These are phyloP conservation scores for Plagiodera versicolora DNA, from an alignment of 2,888 invertebrate genomes.

Conservation along the genomic window DNA sequence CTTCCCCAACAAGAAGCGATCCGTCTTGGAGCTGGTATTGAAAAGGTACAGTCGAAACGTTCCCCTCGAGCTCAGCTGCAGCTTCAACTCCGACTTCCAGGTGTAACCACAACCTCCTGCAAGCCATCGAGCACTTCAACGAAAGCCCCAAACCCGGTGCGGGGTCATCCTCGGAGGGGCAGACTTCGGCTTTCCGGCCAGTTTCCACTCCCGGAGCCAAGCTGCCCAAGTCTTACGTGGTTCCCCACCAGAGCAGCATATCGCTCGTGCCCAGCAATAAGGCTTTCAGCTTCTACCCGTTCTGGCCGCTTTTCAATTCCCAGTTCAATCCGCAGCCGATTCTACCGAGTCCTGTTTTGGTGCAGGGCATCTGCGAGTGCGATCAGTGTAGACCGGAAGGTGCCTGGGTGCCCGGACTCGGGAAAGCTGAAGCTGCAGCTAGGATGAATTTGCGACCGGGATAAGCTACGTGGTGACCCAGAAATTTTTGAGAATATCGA, in stretches of 20 bases:
- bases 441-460: conserved; percentile 6
- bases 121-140: conserved; percentile 86
- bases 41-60: too few relatives aligned
- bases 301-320: conserved; percentile 47
- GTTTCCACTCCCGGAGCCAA: conserved; percentile 41
- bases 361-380: conserved; percentile 55
- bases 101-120: conserved; percentile 88
- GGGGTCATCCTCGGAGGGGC: conserved; percentile 33
- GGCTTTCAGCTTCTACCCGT: conserved; percentile 54
- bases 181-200: conserved; percentile 52
- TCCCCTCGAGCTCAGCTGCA: too few relatives aligned
- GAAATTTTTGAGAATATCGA: too few relatives aligned
- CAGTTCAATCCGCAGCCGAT: conserved; percentile 53
- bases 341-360: conserved; percentile 53
- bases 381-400: conserved; percentile 50
- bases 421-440: background rate
- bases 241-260: conserved; percentile 43
- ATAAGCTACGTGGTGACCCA: too few relatives aligned
- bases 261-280: conserved; percentile 50
- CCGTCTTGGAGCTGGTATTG: conserved; percentile 87
- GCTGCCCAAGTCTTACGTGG: conserved; percentile 34
- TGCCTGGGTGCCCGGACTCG: background rate
- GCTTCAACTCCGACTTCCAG: conserved; percentile 54
- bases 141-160: conserved; percentile 16
- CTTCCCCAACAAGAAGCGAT: conserved; percentile 86